Percentiles rank a stretch among this genome's conserved stretches.
Evolutionary conservation across 92 coral and sea anemone species (phyloP).

Genomic region (Bergia puertoricense): DNA sequence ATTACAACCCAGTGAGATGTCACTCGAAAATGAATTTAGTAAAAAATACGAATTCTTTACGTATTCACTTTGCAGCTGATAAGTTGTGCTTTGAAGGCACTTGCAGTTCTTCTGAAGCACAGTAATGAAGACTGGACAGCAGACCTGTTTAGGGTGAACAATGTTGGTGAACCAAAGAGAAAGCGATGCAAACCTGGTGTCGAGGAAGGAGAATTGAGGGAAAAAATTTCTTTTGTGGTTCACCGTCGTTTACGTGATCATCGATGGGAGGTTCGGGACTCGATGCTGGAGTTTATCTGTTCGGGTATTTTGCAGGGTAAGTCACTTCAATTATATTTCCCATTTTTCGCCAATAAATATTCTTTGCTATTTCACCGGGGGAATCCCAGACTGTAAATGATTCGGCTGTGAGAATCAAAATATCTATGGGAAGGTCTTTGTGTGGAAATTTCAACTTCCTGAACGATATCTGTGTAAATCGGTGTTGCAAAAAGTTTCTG

Average conservation of each 20-base stretch:
- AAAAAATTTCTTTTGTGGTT: constrained; percentile 60
- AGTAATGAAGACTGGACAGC: constrained; percentile 22
- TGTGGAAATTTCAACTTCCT: no score
- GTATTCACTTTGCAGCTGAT: constrained; percentile 38
- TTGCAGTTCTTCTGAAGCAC: constrained; percentile 33
- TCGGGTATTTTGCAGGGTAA: constrained; percentile 50
- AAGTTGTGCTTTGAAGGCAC: constrained; percentile 49
- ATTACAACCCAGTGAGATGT: no score
- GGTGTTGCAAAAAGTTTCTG: no score
- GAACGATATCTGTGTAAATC: no score
- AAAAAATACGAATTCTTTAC: not conserved
- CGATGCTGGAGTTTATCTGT: constrained; percentile 70
- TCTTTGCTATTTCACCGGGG: not conserved
- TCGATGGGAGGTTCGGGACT: constrained; percentile 87
- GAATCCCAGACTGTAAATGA: no score
- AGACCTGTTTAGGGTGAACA: constrained; percentile 34
- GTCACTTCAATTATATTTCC: not conserved
- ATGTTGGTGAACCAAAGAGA: constrained; percentile 12
- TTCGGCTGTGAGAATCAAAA: no score
- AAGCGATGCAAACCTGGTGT: not conserved
- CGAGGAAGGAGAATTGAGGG: constrained; percentile 12
- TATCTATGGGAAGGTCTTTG: no score
- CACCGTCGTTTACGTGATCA: constrained; percentile 76
- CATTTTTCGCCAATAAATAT: not conserved
- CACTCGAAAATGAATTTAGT: not conserved